Base-by-base conservation (phyloP, 2,797 vertebrate species). In the Takifugu rubripes region DNA sequence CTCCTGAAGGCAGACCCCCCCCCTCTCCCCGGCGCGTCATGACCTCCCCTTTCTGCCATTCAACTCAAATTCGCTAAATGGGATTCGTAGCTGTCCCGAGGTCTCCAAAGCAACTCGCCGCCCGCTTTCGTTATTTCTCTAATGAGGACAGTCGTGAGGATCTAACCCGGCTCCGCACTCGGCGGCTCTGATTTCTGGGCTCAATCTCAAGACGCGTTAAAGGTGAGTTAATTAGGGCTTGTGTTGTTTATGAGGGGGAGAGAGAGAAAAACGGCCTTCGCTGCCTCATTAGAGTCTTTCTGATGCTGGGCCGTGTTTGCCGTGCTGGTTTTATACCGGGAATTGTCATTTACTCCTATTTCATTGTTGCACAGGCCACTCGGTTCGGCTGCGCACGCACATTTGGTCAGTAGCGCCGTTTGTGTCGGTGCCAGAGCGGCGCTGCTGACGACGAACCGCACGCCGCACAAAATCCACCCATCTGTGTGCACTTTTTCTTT, bases 291-390 rank as follows among this genome's bases (percentile, higher is more conserved):
- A 7, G 2, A 11, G 12, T 14, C 11, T 12, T 10, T 12, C 36
- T 14, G 36, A 2, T 36, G 11, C 3, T 2, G 3, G 33, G 6
- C 12, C 33, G 11, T 3, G 36, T 40, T 40, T 14, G 11, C 36
- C 49, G 5, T 54, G 42, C 17, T 46, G 6, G 17, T 46, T 46
- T 46, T 17, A 17, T n/a, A 16, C 59, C 27, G 25, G 55, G 36
- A 40, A 10, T 45, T 61, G 52, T 15, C 56, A 33, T 40, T 52
- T 75, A 70, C 49, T 72, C 67, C 72, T 70, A 43, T 82, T 79
- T 84, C 80, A 88, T 86, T 88, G 84, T 84, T 84, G 62, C 71
- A 52, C 66, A 66, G 77, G 77, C 83, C 79, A 75, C 70, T 80
- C 75, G 76, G 48, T 21, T 72, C 75, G 52, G 64, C 53, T 71